Evolutionary conservation across 2,797 vertebrate species (phyloP).

Genomic region (Hoplostethus atlanticus): DNA sequence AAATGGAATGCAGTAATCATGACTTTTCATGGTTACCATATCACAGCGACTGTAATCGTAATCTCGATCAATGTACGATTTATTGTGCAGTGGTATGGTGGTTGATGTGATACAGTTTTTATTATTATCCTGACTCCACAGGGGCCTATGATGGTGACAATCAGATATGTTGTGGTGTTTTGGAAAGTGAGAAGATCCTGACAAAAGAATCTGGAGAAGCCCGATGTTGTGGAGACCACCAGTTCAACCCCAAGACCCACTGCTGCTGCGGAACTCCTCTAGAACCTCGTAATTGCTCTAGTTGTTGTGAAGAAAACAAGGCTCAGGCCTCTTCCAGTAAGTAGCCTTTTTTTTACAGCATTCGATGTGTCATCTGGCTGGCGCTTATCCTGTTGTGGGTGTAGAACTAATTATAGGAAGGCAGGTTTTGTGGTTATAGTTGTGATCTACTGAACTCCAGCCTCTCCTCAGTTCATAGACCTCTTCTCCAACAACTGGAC

Average conservation of each 20-base stretch:
- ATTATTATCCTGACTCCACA: background rate
- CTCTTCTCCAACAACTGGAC: too few relatives aligned
- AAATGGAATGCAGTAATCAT: too few relatives aligned
- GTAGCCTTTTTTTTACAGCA: background rate
- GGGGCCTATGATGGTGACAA: background rate
- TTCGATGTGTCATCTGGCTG: too few relatives aligned
- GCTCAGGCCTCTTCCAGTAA: background rate
- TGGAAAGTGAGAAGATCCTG: background rate
- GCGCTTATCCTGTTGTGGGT: too few relatives aligned
- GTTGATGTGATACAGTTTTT: background rate
- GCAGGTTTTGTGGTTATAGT: too few relatives aligned
- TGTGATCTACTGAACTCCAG: too few relatives aligned
- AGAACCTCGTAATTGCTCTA: background rate
- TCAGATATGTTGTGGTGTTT: background rate
- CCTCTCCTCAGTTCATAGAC: too few relatives aligned
- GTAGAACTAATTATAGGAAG: too few relatives aligned
- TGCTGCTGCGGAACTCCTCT: background rate
- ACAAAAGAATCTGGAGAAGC: background rate
- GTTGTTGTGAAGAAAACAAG: background rate
- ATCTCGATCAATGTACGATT: too few relatives aligned
- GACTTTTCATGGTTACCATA: too few relatives aligned
- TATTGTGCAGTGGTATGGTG: background rate
- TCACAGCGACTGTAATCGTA: too few relatives aligned
- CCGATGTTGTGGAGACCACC: conserved; percentile 2
- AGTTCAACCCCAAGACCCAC: background rate